Evolutionary conservation across 1,140 invertebrate genomes (phyloP).

Genomic region (Pristionchus pacificus): DNA sequence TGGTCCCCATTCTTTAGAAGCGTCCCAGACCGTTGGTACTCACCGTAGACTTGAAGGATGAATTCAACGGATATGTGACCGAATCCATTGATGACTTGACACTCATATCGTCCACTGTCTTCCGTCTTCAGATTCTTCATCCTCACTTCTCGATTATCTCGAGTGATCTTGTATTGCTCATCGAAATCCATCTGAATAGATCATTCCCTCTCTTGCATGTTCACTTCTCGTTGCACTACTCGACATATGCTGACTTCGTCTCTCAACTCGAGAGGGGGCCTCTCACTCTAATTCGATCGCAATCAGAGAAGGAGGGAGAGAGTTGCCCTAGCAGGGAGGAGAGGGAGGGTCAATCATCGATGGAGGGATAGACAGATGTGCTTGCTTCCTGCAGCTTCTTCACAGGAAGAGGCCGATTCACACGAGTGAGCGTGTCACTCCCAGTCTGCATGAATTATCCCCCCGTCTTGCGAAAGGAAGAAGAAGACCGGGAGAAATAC

Average conservation of each 20-base stretch:
- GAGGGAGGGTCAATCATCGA: not conserved
- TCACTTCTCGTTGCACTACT: not conserved
- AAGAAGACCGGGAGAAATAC: not conserved
- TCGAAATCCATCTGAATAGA: slow-evolving; percentile 36
- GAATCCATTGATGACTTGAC: slow-evolving; percentile 36
- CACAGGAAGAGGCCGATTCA: not conserved
- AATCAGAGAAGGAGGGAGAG: too few relatives aligned
- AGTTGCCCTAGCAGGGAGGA: too few relatives aligned
- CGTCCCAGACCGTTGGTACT: not conserved
- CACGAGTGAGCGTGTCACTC: not conserved
- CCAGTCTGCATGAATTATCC: not conserved
- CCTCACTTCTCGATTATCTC: slow-evolving; percentile 27
- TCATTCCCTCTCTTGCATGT: not conserved
- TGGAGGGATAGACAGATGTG: too few relatives aligned
- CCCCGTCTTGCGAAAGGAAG: not conserved
- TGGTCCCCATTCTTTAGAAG: not conserved
- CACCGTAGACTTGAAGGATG: slow-evolving; percentile 34
- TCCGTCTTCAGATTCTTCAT: slow-evolving; percentile 32
- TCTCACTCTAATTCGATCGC: not conserved
- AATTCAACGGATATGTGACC: slow-evolving; percentile 32
- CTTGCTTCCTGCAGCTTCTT: not conserved
- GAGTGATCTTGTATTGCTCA: slow-evolving; percentile 27
- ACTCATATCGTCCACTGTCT: slow-evolving; percentile 34
- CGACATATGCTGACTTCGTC: not conserved
- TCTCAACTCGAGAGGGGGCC: not conserved